A percentile compares a stretch with the other conserved stretches of the same genome.
phyloP scores from a whole-genome alignment of 2,113 vertebrate species.

The Chionomys nivalis region DNA sequence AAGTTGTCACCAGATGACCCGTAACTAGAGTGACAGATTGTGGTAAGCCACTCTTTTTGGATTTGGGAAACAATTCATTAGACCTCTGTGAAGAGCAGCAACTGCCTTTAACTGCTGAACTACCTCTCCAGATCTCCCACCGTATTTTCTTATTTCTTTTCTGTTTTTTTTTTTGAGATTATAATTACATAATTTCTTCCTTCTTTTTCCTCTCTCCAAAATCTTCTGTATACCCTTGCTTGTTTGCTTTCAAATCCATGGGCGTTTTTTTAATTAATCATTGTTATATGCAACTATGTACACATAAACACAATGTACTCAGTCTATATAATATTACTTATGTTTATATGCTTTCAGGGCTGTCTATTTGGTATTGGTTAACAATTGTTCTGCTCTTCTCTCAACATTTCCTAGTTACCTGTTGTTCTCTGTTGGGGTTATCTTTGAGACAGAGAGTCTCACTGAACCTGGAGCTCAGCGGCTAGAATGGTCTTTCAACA shows the following conservation, averaged over 20 bases:
- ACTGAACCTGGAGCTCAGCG: not conserved
- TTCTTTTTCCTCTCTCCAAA: not conserved
- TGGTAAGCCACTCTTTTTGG: not conserved
- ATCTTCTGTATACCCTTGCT: too few species aligned
- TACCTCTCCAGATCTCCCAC: too few species aligned
- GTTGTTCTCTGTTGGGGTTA: not conserved
- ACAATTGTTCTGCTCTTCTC: too few species aligned
- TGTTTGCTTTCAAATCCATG: not conserved
- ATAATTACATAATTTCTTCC: not conserved
- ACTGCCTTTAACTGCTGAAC: not conserved
- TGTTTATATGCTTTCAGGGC: not conserved
- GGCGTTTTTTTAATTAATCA: not conserved
- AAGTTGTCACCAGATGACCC: not conserved
- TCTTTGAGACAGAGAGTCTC: not conserved
- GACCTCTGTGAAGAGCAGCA: not conserved
- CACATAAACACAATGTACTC: not conserved
- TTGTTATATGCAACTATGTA: not conserved
- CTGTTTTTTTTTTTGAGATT: not conserved
- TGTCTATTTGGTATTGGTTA: not conserved
- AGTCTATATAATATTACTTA: not conserved
- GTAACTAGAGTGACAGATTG: not conserved
- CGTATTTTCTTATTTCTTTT: not conserved
- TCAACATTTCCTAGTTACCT: not conserved
- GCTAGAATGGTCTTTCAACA: not conserved
- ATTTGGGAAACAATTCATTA: not conserved